Evolutionary conservation across 35 echinoderm and acorn worm genomes (phyloP), one percentile per base, ranked within the genome.

Genomic region (Ophiothrix spiculata): DNA sequence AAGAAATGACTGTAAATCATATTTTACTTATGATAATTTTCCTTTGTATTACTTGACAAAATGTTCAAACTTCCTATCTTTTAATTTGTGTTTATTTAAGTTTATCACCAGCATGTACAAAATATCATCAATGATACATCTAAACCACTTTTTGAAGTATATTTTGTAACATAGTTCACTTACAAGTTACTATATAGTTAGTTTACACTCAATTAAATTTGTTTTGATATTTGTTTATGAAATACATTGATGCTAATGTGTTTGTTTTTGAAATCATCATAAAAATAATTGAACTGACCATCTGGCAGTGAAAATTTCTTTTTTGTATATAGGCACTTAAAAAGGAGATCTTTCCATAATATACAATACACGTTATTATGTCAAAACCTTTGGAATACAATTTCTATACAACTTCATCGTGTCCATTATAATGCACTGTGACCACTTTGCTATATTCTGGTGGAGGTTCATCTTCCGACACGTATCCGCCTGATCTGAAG

Each of bases 361-460:
- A 49, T 19, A 49, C 42, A 49, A 49, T 6, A 19, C 19, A 49
- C n/a, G n/a, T n/a, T 6, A 49, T 10, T 10, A 49, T 49, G 42
- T 10, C 42, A 69, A 15, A 28, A 15, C 60, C 60, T 69, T 69
- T 69, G 60, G 60, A 69, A 69, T 69, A 69, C 60, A 69, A 25
- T 15, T 2, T 69, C 25, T n/a, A 69, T 69, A 69, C 60, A 49
- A 69, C 60, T 69, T 69, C 60, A n/a, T 69, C 60, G n/a, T n/a
- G n/a, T 25, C 60, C 23, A 25, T n/a, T 69, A 69, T 69, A 84
- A 75, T 90, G 88, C 13, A 90, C 64, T n/a, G 88, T 76, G 1
- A 90, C 78, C 80, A 84, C 80, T 39, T 98, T 93, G 41, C 86
- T 98, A 77, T 98, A 98, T 77, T 90, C 91, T 13, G 95, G 95